Evolutionary conservation across 1,140 invertebrate genomes (phyloP), one percentile per base, ranked within the genome.

Genomic region (Phymastichus coffea): DNA sequence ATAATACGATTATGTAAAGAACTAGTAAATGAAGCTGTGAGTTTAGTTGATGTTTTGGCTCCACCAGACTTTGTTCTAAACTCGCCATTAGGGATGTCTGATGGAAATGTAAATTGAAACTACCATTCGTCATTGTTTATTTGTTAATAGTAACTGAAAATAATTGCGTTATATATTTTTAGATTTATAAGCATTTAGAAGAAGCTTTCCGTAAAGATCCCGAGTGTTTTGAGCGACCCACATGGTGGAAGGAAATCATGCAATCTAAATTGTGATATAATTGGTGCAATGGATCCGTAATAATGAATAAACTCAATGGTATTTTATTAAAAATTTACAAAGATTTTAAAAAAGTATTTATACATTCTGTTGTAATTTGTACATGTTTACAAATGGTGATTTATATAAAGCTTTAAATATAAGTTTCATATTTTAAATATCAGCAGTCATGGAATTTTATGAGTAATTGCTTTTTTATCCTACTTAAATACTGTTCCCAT

Each of bases 51-150:
- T 82, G 86, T 86, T 1, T 82, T 97, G 56, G 91, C 93, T 15
- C 93, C 93, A 2, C 88, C 91, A 14, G 94, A 97, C 82, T 95
- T 90, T 72, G 85, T 91, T 65, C 71, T 94, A 0, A 89, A 91
- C 69, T 94, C 92, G 6, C 85, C 87, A 14, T 78, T 94, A 12
- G 92, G 91, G 46, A 80, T 83, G 67, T 86, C 90, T 2, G 90
- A 94, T 81, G 93, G 92, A 70, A 33, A 92, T 77, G 90, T 94
- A 74, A 72, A 55, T 28, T 10, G 10, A 56, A 30, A 28, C n/a
- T n/a, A n/a, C n/a, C n/a, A n/a, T n/a, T n/a, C n/a, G n/a, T n/a
- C n/a, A n/a, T n/a, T n/a, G n/a, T n/a, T n/a, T n/a, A n/a, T n/a
- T n/a, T n/a, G n/a, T n/a, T n/a, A n/a, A n/a, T n/a, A n/a, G n/a